Conservation (phyloP, 2,113 vertebrate genomes). For the Pelmatolapia mariae region DNA sequence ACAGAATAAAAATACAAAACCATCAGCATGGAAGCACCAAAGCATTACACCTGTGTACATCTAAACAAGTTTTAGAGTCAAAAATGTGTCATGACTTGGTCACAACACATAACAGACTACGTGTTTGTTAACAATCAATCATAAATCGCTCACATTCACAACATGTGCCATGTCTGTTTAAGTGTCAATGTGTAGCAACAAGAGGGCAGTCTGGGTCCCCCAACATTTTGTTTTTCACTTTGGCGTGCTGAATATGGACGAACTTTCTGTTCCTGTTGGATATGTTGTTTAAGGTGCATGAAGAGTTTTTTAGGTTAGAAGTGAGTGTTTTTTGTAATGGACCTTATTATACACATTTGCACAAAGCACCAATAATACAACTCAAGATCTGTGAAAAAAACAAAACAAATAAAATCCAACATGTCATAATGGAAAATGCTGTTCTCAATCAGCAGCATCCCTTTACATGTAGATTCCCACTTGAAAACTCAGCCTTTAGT, state of each 20-base stretch:
- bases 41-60: neutral
- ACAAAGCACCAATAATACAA: neutral
- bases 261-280: neutral
- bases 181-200: neutral
- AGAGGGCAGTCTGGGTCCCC: neutral
- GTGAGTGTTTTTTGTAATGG: neutral
- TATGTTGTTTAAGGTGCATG: neutral
- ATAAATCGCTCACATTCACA: neutral
- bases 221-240: neutral
- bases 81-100: neutral
- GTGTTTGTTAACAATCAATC: neutral
- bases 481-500: neutral
- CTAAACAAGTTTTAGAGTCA: neutral
- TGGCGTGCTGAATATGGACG: neutral
- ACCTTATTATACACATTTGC: neutral
- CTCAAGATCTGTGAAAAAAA: neutral
- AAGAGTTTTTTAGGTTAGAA: neutral
- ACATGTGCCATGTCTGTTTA: neutral
- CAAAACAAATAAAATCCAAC: neutral
- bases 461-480: neutral
- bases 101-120: neutral
- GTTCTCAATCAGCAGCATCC: neutral
- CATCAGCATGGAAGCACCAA: neutral
- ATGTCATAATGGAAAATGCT: neutral
- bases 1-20: neutral